Evolutionary conservation across 2,113 vertebrate species (phyloP).

Genomic region (Athene cunicularia): DNA sequence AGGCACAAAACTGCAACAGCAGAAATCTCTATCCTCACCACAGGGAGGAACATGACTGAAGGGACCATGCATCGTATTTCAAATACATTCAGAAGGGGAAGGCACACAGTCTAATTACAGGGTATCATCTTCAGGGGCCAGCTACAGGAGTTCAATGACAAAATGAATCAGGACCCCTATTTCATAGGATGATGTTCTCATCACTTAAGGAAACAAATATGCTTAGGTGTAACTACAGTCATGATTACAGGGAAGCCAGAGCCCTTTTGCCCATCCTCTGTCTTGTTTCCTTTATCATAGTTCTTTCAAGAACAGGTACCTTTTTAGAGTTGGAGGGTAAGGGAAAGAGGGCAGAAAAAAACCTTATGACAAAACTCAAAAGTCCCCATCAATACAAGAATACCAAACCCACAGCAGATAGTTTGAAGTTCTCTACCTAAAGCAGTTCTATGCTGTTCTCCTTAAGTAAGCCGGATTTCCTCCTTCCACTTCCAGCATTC

Average conservation of each 20-base stretch:
- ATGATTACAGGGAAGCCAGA: background rate
- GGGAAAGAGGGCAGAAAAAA: background rate
- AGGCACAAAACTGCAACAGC: background rate
- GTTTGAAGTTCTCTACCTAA: background rate
- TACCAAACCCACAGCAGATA: background rate
- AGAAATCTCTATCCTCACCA: background rate
- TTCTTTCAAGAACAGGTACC: background rate
- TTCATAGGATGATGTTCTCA: background rate
- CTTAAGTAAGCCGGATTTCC: background rate
- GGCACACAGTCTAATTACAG: background rate
- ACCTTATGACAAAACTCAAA: background rate
- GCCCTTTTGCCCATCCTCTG: background rate
- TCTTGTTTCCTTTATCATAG: background rate
- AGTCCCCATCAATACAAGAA: background rate
- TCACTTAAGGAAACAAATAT: background rate
- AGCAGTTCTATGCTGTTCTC: background rate
- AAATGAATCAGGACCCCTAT: background rate
- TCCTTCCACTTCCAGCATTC: background rate
- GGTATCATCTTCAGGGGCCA: background rate
- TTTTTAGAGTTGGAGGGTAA: background rate
- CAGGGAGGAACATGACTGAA: rapidly evolving
- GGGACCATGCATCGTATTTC: background rate
- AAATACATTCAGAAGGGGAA: background rate
- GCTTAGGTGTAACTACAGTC: background rate
- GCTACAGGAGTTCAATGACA: background rate